Evolutionary conservation across 2,113 vertebrate species (phyloP).

Genomic region (Petroica traversi): DNA sequence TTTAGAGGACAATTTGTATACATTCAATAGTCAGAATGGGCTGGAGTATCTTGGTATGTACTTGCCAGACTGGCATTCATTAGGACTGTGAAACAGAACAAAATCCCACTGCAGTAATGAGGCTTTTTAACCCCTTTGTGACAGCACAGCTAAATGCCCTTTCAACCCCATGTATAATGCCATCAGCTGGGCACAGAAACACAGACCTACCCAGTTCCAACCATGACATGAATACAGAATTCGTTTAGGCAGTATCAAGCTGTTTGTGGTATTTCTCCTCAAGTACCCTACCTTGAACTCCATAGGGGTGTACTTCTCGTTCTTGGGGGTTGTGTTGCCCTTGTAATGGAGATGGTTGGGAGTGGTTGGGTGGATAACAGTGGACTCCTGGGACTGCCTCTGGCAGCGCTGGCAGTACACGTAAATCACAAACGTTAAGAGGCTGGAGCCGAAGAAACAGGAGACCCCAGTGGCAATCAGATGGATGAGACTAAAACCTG

Average conservation of each 20-base stretch:
- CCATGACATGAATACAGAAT: not conserved
- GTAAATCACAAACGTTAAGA: slow-evolving; percentile 92
- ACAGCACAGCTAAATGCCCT: not conserved
- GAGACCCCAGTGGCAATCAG: slow-evolving; percentile 94
- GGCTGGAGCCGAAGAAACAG: slow-evolving; percentile 94
- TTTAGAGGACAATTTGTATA: not conserved
- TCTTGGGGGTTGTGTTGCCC: slow-evolving; percentile 95
- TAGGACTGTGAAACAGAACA: slow-evolving; percentile 7
- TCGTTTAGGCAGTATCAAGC: not conserved
- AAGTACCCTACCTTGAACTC: slow-evolving; percentile 91
- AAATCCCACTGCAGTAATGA: slow-evolving; percentile 17
- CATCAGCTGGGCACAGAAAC: slow-evolving; percentile 2
- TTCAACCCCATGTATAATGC: not conserved
- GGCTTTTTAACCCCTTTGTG: slow-evolving; percentile 16
- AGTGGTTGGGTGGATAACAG: slow-evolving; percentile 93
- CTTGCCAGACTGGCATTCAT: slow-evolving; percentile 30
- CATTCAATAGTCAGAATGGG: slow-evolving; percentile 15
- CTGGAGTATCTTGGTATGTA: not conserved
- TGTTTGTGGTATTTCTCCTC: not conserved
- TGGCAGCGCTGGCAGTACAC: slow-evolving; percentile 93
- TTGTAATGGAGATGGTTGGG: slow-evolving; percentile 98
- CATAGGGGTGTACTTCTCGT: slow-evolving; percentile 99
- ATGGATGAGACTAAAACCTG: slow-evolving; percentile 93
- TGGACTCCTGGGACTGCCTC: slow-evolving; percentile 93
- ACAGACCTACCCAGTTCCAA: not conserved